phyloP scores from a whole-genome alignment of 2,113 vertebrate species.

The Corythaixoides concolor region DNA sequence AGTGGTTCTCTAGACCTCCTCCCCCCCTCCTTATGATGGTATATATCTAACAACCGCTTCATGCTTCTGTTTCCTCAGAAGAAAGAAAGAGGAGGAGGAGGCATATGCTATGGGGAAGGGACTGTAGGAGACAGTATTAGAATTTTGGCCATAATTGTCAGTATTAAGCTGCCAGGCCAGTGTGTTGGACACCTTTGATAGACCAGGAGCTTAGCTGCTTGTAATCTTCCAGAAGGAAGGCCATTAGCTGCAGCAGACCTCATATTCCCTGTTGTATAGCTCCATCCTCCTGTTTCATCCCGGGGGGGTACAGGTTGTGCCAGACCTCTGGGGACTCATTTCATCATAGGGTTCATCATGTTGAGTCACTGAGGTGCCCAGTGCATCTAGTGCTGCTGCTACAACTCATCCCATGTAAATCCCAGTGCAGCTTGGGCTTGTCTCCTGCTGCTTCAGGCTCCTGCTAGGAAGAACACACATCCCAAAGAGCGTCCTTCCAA shows the following conservation, averaged over 20 bases:
- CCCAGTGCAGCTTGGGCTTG: not conserved
- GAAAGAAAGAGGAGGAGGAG: not conserved
- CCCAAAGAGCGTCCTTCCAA: not conserved
- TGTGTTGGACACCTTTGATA: not conserved
- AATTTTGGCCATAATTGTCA: constrained; percentile 63
- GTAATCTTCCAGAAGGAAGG: constrained; percentile 32
- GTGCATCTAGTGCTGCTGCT: constrained; percentile 22
- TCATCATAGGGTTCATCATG: not conserved
- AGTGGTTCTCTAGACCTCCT: not conserved
- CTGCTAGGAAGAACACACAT: not conserved
- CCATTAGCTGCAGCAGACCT: constrained; percentile 31
- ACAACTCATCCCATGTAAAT: not conserved
- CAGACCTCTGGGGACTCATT: not conserved
- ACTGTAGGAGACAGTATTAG: constrained; percentile 62
- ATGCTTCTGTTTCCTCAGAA: not conserved
- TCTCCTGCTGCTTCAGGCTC: not conserved
- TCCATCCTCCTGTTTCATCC: not conserved
- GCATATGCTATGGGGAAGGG: not conserved
- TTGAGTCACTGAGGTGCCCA: not conserved
- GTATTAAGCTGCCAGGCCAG: constrained; percentile 68
- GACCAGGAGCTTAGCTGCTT: constrained; percentile 3
- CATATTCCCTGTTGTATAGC: not conserved
- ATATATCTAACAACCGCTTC: not conserved
- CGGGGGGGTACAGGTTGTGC: not conserved
- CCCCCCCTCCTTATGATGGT: not conserved